Evolutionary conservation across 2,113 vertebrate genomes (phyloP).

Genomic region (Mus musculus): GRCm39 chr10:79314501-79315000

Average conservation of each 20-base stretch:
- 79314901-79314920: not conserved
- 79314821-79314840: not conserved
- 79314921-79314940: not conserved
- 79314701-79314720: not conserved
- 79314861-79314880: not conserved
- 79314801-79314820: not conserved
- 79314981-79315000: not conserved
- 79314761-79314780: not conserved
- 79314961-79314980: not conserved
- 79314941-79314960: not conserved
- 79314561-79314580: not conserved
- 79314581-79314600: not conserved
- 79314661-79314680: not conserved
- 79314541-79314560: not conserved
- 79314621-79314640: not conserved
- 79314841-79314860: not conserved
- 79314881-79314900: not conserved
- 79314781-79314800: not conserved
- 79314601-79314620: not conserved
- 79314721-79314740: not conserved
- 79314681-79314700: not conserved
- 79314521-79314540: no score
- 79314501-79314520: rapidly evolving
- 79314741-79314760: not conserved
- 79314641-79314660: not conserved